Percentiles rank a stretch among this genome's conserved stretches.
Evolutionary conservation across 2,113 vertebrate genomes (phyloP).

Genomic region (Polypterus senegalus): DNA sequence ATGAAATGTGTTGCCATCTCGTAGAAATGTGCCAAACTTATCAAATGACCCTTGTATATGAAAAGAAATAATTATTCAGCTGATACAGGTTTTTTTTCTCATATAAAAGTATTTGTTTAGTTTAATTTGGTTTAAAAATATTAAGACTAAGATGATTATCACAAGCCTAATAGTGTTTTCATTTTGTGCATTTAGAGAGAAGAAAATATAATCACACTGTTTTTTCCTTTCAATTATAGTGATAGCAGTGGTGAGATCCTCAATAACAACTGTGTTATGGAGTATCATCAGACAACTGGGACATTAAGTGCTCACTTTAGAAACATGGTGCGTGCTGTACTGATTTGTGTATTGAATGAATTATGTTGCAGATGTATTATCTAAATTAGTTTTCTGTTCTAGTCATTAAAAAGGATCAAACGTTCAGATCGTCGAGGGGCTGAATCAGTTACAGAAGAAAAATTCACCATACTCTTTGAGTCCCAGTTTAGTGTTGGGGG

Average conservation of each 20-base stretch:
- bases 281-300: constrained; percentile 86
- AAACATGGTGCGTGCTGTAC: constrained; percentile 73
- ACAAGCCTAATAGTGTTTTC: background rate
- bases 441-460: constrained; percentile 90
- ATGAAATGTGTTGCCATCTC: too few relatives aligned
- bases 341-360: background rate
- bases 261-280: constrained; percentile 96
- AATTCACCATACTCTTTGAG: constrained; percentile 94
- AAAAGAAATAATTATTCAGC: too few relatives aligned
- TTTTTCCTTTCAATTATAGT: constrained; percentile 30
- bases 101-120: too few relatives aligned
- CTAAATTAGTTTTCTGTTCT: background rate
- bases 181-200: background rate
- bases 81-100: too few relatives aligned
- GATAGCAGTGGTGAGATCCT: constrained; percentile 90
- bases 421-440: constrained; percentile 84
- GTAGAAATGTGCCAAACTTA: too few relatives aligned
- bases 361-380: background rate
- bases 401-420: constrained; percentile 95
- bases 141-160: too few relatives aligned
- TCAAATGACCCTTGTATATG: too few relatives aligned
- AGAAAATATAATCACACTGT: background rate
- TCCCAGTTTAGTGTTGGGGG: constrained; percentile 92
- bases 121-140: too few relatives aligned
- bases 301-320: constrained; percentile 91